A percentile compares a stretch with the other conserved stretches of the same genome.
Conservation (phyloP, 2,113 vertebrate genomes). For the Cephalopholis sonnerati region DNA sequence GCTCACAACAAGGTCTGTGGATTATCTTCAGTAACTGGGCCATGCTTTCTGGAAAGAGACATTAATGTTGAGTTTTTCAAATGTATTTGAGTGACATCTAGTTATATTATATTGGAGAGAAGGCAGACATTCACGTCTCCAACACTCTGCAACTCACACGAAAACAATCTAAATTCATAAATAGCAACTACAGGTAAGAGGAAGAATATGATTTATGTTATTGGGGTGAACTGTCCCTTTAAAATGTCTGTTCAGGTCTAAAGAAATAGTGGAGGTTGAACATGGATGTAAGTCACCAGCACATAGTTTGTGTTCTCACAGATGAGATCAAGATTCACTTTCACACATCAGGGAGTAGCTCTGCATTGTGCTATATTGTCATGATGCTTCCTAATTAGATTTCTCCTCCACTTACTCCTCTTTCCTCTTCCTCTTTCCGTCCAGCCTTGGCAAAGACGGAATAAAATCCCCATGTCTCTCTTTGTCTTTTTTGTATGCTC, state of each 20-base stretch:
- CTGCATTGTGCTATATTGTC: slow-evolving; percentile 2
- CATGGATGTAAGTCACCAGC: not conserved
- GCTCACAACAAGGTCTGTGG: too few species aligned
- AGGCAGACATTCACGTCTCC: too few species aligned
- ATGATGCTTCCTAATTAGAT: slow-evolving; percentile 4
- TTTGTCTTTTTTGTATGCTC: not conserved
- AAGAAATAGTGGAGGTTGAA: not conserved
- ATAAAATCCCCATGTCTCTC: not conserved
- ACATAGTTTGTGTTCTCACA: not conserved
- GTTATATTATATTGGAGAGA: too few species aligned
- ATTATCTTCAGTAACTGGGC: too few species aligned
- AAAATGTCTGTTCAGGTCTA: not conserved
- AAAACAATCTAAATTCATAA: too few species aligned
- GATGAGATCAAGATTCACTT: slow-evolving; percentile 21
- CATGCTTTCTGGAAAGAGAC: too few species aligned
- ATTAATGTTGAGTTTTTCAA: too few species aligned
- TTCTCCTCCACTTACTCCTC: not conserved
- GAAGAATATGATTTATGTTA: too few species aligned
- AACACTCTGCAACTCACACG: too few species aligned
- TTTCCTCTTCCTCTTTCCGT: not conserved
- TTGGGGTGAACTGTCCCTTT: not conserved
- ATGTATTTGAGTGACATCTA: too few species aligned
- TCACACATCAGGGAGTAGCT: slow-evolving; percentile 15
- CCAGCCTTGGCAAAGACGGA: not conserved
- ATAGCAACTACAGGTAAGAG: too few species aligned